Percentiles rank a stretch among this genome's conserved stretches.
Evolutionary conservation across 1,140 invertebrate species (phyloP).

Genomic region (Caenorhabditis brenneri): DNA sequence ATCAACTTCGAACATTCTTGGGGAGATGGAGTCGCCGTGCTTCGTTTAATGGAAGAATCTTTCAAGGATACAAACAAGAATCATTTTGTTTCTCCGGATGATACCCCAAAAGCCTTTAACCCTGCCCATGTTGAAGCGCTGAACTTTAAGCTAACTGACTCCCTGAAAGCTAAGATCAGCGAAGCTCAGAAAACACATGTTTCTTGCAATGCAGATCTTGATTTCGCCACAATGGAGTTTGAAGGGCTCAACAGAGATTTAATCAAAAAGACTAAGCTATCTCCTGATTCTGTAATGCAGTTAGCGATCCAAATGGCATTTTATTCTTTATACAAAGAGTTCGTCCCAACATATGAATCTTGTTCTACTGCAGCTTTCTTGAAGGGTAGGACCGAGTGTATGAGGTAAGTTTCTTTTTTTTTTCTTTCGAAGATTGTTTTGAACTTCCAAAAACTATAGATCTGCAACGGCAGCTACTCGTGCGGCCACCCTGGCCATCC

Average conservation of each 20-base stretch:
- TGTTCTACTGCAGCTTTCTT: constrained; percentile 95
- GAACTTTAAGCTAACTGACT: constrained; percentile 81
- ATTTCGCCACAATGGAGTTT: constrained; percentile 79
- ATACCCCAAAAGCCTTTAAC: constrained; percentile 72
- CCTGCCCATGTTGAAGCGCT: constrained; percentile 76
- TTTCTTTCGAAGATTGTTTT: too few species aligned
- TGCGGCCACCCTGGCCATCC: constrained; percentile 71
- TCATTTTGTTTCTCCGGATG: constrained; percentile 78
- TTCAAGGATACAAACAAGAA: constrained; percentile 78
- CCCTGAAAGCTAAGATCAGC: constrained; percentile 77
- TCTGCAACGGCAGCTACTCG: constrained; percentile 84
- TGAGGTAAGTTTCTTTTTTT: constrained; percentile 44
- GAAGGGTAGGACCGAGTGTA: constrained; percentile 87
- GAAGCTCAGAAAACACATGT: constrained; percentile 78
- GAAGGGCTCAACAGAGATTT: constrained; percentile 72
- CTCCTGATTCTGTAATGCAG: constrained; percentile 94
- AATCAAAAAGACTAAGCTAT: constrained; percentile 80
- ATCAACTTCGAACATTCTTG: constrained; percentile 98
- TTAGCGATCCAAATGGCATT: constrained; percentile 87
- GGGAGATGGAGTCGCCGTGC: constrained; percentile 95
- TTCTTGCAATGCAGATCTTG: constrained; percentile 76
- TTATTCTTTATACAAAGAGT: constrained; percentile 77
- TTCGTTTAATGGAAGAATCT: constrained; percentile 89
- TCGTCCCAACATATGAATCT: constrained; percentile 75
- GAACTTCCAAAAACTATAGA: constrained; percentile 75